Evolutionary conservation across 2,797 vertebrate genomes (phyloP).

Genomic region (Smutsia temminckii): DNA sequence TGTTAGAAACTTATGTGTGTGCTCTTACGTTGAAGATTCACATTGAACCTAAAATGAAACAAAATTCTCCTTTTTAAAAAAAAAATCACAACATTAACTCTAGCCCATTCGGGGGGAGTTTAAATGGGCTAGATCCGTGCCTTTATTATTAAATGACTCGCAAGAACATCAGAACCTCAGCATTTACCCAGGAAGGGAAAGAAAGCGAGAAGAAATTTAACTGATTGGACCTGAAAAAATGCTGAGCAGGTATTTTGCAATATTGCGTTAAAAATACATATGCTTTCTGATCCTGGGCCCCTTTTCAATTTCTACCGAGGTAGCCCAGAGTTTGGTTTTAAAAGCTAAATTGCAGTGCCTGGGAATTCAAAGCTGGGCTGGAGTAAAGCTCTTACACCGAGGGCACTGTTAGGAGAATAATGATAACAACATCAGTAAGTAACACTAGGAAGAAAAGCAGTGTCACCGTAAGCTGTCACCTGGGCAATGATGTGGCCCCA

Average conservation of each 20-base stretch:
- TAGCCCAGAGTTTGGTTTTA: background rate
- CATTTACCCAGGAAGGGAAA: background rate
- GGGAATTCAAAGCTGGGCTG: conserved; percentile 1
- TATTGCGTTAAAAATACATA: background rate
- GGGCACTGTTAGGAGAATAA: background rate
- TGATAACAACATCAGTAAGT: background rate
- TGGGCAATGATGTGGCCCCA: background rate
- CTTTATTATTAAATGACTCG: conserved; percentile 11
- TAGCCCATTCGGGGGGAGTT: background rate
- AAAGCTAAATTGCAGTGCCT: background rate
- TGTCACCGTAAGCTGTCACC: background rate
- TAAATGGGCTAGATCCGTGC: background rate
- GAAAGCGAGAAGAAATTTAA: background rate
- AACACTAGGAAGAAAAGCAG: background rate
- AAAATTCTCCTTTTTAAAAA: conserved; percentile 15
- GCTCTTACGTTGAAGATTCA: background rate
- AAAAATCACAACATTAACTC: background rate
- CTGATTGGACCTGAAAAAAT: conserved; percentile 32
- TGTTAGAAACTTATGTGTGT: conserved; percentile 3
- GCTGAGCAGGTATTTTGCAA: conserved; percentile 22
- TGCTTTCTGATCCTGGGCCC: background rate
- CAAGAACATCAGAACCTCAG: conserved; percentile 13
- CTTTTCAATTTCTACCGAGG: background rate
- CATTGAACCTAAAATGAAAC: conserved; percentile 41
- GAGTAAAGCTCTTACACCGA: background rate